phyloP scores from a whole-genome alignment of 2,113 vertebrate species.

The Micromys minutus region DNA sequence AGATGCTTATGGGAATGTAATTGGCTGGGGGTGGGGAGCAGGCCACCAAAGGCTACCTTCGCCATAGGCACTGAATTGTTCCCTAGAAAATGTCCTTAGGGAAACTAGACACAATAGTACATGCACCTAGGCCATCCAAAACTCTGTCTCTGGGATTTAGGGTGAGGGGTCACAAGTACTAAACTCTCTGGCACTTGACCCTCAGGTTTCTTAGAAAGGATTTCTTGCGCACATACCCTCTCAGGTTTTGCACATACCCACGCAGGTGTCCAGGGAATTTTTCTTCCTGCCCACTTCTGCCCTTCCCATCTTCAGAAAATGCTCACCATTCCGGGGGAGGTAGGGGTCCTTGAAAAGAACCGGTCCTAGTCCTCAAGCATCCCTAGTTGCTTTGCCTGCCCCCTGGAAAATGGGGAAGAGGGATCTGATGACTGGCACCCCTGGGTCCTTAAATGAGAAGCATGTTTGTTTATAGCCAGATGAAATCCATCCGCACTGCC shows the following conservation, averaged over 20 bases:
- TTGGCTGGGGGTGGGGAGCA: not conserved
- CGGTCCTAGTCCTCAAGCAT: not conserved
- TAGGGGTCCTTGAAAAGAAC: slow-evolving; percentile 14
- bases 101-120: not conserved
- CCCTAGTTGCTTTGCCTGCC: slow-evolving; percentile 3
- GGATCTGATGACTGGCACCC: slow-evolving; percentile 57
- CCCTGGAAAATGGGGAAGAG: slow-evolving; percentile 50
- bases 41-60: not conserved
- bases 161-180: not conserved
- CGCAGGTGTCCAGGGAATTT: not conserved
- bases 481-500: slow-evolving; percentile 63
- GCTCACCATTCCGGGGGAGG: not conserved
- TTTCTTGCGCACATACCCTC: not conserved
- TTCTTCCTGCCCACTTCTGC: slow-evolving; percentile 3
- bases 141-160: not conserved
- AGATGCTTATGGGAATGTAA: not conserved
- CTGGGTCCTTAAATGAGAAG: slow-evolving; percentile 76
- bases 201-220: not conserved
- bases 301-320: slow-evolving; percentile 39
- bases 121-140: not conserved
- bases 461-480: slow-evolving; percentile 78
- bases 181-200: not conserved
- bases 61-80: not conserved
- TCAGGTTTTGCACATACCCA: slow-evolving; percentile 37
- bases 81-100: not conserved